phyloP scores from a whole-genome alignment of 2,113 vertebrate species.

The Riparia riparia region DNA sequence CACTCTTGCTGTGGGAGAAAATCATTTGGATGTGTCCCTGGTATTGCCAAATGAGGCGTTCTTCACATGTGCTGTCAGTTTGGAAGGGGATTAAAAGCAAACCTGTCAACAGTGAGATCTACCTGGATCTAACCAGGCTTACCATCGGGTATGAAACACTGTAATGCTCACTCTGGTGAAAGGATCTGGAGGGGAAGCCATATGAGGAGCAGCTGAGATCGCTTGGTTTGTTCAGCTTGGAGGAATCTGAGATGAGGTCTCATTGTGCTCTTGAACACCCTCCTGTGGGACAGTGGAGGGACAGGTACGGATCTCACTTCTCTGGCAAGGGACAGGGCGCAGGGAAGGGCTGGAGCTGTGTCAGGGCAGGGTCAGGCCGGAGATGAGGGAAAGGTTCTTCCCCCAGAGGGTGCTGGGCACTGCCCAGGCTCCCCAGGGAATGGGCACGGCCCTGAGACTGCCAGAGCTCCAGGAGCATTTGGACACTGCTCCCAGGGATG shows the following conservation, averaged over 20 bases:
- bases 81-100: not conserved
- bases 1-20: not conserved
- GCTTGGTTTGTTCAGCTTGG: not conserved
- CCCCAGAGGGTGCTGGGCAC: not conserved
- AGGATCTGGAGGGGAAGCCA: no score
- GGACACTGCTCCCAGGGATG: not conserved
- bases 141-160: not conserved
- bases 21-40: fast-evolving
- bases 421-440: not conserved
- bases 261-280: not conserved
- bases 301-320: fast-evolving
- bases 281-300: not conserved
- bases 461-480: not conserved
- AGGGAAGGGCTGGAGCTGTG: fast-evolving
- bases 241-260: not conserved
- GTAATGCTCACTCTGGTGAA: not conserved
- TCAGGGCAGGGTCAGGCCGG: fast-evolving
- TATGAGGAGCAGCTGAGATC: not conserved
- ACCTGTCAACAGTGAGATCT: not conserved
- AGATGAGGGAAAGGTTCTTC: not conserved
- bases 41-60: not conserved
- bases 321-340: fast-evolving
- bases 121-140: not conserved
- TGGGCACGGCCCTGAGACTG: fast-evolving
- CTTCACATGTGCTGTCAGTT: not conserved